Base-by-base conservation (phyloP, 2,888 invertebrate genomes). In the Torymus aiolomorphi region DNA sequence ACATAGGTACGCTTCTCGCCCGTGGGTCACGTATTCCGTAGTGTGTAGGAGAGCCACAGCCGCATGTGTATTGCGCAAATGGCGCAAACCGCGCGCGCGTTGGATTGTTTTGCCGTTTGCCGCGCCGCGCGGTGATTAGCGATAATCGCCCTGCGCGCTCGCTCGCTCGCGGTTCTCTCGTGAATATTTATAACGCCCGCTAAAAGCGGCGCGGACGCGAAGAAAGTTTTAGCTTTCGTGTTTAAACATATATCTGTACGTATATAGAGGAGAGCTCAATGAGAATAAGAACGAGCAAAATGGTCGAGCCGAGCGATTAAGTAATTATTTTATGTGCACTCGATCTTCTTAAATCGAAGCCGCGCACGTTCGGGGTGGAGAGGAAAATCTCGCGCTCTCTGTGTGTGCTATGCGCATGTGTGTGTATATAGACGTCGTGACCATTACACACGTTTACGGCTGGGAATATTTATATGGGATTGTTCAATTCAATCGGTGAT, bases 291-390 rank as follows among this genome's bases (percentile, higher is more conserved):
- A 72, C 75, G 65, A 24, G 73, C 8, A 49, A 73, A 72, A 74
- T 20, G 66, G 49, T 11, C 78, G 18, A 2, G 57, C 13, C 61
- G 78, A 59, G 69, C 62, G 76, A 80, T 80, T 76, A 69, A 80
- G 76, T 76, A 76, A 80, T 80, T 80, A 63, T 76, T 80, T 80
- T 80, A 80, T 75, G 56, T 54, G 57, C 63, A 16, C 63, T 42
- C 62, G 42, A 67, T 57, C 16, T 71, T 62, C 42, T 63, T 11
- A 56, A 70, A 52, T 62, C 42, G 57, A 51, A 31, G 51, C 49
- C 20, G 11, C 56, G n/a, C 20, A 18, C 14, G 14, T 61, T 14
- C 14, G n/a, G 31, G 31, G 31, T 31, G 31, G 31, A 31, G 31
- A 31, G 31, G 31, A 65, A 73, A 56, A 62, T 51, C 59, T 18